phyloP scores from a whole-genome alignment of 2,888 invertebrate species.

The Cephonodes hylas region DNA sequence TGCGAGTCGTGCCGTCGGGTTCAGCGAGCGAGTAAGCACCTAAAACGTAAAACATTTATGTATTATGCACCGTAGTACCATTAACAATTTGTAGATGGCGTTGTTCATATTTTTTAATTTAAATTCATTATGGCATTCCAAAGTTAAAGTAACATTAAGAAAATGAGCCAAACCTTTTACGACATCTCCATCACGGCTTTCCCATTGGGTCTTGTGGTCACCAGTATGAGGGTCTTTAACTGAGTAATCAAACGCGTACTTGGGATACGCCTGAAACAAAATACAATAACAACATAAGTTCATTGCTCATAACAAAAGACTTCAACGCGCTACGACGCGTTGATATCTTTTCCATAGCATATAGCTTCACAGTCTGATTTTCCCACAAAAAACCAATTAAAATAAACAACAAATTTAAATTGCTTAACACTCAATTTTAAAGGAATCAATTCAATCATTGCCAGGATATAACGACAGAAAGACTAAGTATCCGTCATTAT shows the following conservation, averaged over 20 bases:
- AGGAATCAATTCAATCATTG: background rate
- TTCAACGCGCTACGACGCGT: slow-evolving; percentile 39
- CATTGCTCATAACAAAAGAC: slow-evolving; percentile 40
- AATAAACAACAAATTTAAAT: background rate
- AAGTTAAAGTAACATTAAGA: background rate
- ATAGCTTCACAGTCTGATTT: no score
- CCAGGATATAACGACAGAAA: background rate
- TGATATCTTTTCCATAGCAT: background rate
- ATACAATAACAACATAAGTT: background rate
- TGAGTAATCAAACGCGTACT: slow-evolving; percentile 82
- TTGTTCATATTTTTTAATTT: background rate
- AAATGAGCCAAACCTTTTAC: slow-evolving; percentile 67
- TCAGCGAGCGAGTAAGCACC: slow-evolving; percentile 77
- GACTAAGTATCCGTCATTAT: background rate
- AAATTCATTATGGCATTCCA: background rate
- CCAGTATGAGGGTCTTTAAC: slow-evolving; percentile 84
- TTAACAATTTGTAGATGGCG: slow-evolving; percentile 17
- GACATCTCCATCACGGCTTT: slow-evolving; percentile 82
- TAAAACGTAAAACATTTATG: slow-evolving; percentile 30
- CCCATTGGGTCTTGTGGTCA: slow-evolving; percentile 82
- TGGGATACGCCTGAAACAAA: slow-evolving; percentile 76
- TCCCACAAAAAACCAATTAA: no score
- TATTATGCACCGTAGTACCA: background rate
- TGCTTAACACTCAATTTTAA: background rate
- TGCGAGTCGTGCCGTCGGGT: slow-evolving; percentile 75